A percentile compares a stretch with the other conserved stretches of the same genome.
Evolutionary conservation across 2,888 invertebrate species (phyloP).

Genomic region (Microctonus aethiopoides): DNA sequence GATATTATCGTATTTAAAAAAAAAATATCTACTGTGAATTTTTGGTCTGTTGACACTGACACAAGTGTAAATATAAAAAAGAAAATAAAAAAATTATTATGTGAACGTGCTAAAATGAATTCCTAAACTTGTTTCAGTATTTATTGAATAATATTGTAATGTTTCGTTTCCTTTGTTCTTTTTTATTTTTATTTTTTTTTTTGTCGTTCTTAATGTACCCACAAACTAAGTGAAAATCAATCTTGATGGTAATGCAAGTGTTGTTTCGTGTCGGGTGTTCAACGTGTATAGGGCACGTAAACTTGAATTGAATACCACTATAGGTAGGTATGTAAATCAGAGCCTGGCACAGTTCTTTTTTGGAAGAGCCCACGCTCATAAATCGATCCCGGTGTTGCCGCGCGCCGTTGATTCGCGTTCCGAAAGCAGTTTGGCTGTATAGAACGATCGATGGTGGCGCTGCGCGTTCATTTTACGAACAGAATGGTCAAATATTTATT

Average conservation of each 20-base stretch:
- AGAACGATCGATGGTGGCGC: conserved; percentile 41
- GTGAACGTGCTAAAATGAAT: not conserved
- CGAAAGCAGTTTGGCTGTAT: conserved; percentile 40
- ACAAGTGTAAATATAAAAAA: conserved; percentile 34
- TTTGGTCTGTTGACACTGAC: conserved; percentile 29
- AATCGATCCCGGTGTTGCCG: conserved; percentile 44
- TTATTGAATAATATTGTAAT: not conserved
- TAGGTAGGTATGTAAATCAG: conserved; percentile 47
- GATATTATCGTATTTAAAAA: conserved; percentile 40
- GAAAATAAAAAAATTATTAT: not conserved
- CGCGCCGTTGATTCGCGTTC: conserved; percentile 45
- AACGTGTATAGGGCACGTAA: conserved; percentile 35
- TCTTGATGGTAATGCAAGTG: conserved; percentile 20
- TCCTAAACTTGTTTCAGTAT: not conserved
- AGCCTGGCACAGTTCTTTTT: conserved; percentile 45
- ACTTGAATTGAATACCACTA: conserved; percentile 44
- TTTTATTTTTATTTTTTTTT: not conserved
- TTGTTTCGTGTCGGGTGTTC: conserved; percentile 23
- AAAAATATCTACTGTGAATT: conserved; percentile 39
- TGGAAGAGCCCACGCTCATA: conserved; percentile 44
- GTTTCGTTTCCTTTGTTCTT: not conserved
- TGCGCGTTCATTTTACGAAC: conserved; percentile 31
- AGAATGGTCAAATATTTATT: conserved; percentile 37
- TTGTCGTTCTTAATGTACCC: too few species aligned
- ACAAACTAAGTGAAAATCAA: conserved; percentile 20